Conservation (phyloP, 2,113 vertebrate species). For the Cinclus mexicanus region DNA sequence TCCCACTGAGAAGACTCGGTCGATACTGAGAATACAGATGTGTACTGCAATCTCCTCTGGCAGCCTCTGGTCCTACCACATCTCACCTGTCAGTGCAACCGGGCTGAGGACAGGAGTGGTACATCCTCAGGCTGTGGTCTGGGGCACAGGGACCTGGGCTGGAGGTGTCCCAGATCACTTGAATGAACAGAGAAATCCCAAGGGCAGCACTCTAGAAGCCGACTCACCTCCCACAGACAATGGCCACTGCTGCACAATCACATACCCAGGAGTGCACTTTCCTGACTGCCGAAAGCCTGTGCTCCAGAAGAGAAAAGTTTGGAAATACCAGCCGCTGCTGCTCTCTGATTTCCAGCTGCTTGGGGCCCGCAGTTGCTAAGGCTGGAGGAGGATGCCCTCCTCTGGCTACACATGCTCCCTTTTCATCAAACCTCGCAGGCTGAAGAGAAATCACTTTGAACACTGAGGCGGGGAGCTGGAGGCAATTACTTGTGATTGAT, state of each 20-base stretch:
- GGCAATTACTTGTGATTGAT: constrained; percentile 84
- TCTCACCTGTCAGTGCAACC: neutral
- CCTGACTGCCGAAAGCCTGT: neutral
- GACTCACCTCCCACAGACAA: neutral
- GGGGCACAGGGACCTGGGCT: neutral
- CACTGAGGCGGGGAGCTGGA: constrained; percentile 70
- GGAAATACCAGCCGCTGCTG: neutral
- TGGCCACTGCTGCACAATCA: neutral
- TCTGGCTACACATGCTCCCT: constrained; percentile 34
- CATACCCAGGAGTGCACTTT: neutral
- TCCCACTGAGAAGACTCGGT: neutral
- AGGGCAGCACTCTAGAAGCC: neutral
- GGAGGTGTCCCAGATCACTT: neutral
- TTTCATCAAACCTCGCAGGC: constrained; percentile 44
- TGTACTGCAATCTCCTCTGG: neutral
- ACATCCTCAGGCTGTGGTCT: accelerated
- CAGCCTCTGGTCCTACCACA: neutral
- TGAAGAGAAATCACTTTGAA: constrained; percentile 72
- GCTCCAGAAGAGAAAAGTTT: neutral
- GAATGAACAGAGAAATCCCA: neutral
- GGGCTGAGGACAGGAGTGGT: neutral
- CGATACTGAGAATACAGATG: neutral
- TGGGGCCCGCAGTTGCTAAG: neutral
- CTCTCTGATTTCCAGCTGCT: neutral
- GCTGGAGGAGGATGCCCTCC: constrained; percentile 71